Percentiles rank a stretch among this genome's conserved stretches.
Conservation (phyloP, 2,113 vertebrate species). For the Oreotrochilus melanogaster region DNA sequence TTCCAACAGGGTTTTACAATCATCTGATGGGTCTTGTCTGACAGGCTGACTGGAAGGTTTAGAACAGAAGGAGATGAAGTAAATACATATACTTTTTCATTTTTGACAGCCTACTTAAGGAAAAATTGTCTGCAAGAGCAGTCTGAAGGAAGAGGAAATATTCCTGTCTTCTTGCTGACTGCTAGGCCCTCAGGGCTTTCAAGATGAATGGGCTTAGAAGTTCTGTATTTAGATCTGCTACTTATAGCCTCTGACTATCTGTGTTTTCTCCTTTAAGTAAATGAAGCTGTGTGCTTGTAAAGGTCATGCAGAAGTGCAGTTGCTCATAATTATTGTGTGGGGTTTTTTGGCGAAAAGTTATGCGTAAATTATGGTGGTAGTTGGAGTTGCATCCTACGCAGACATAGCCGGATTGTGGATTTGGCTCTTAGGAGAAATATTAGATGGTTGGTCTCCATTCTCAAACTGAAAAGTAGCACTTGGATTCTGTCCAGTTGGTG, state of each 20-base stretch:
- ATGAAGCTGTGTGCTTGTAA: background rate
- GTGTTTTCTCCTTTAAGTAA: background rate
- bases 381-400: background rate
- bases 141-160: background rate
- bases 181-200: background rate
- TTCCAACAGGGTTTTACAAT: background rate
- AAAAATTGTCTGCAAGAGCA: background rate
- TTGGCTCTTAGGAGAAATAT: background rate
- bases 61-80: background rate
- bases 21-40: background rate
- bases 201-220: background rate
- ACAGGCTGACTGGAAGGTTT: background rate
- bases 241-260: background rate
- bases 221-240: background rate
- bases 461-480: background rate
- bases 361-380: background rate
- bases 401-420: rapidly evolving
- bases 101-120: background rate
- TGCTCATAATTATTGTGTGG: background rate
- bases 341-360: background rate
- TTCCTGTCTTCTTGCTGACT: background rate
- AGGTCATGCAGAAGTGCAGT: background rate
- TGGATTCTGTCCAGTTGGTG: background rate
- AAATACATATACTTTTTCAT: background rate
- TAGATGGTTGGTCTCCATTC: background rate